Conservation (phyloP, 2,888 invertebrate genomes). For the Tipula unca region DNA sequence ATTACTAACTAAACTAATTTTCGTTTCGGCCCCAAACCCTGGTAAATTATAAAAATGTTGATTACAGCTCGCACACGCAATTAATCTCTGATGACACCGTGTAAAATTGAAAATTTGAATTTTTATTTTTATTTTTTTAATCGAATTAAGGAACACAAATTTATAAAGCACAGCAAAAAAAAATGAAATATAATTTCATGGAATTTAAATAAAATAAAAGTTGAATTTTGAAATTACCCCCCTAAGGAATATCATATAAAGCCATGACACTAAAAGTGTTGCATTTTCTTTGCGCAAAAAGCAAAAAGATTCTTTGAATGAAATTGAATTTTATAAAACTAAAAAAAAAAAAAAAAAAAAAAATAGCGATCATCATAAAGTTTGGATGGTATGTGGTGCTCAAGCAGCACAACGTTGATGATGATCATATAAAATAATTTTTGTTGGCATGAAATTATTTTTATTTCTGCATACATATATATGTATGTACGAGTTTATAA, state of each 20-base stretch:
- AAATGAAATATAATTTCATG: background rate
- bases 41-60: background rate
- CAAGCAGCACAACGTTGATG: background rate
- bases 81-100: background rate
- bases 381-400: too few species aligned
- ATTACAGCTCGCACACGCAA: background rate
- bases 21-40: background rate
- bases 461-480: background rate
- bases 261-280: constrained; percentile 8
- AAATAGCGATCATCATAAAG: background rate
- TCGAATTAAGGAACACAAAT: background rate
- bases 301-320: background rate
- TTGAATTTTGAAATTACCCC: background rate
- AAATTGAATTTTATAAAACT: background rate
- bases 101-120: background rate
- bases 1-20: background rate
- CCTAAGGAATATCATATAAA: background rate
- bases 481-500: background rate
- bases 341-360: too few species aligned
- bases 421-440: constrained; percentile 2
- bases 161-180: background rate
- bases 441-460: background rate
- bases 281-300: background rate
- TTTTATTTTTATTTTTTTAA: background rate
- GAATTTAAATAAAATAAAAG: background rate